Evolutionary conservation across 2,888 invertebrate genomes (phyloP).

Genomic region (Lochmaea capreae): DNA sequence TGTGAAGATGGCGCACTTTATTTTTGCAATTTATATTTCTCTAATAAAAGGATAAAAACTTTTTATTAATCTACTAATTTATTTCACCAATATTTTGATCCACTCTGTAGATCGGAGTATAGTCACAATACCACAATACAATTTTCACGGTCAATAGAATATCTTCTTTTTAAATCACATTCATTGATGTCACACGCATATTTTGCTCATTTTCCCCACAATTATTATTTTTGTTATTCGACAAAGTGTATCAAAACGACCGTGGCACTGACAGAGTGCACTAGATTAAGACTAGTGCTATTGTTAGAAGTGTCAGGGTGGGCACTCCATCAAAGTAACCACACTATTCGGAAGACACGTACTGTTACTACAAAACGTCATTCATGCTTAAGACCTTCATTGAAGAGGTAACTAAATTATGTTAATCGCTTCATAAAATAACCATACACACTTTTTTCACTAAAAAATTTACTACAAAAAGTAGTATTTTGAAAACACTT

Average conservation of each 20-base stretch:
- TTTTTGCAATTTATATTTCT: too few species aligned
- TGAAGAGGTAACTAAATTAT: constrained; percentile 33
- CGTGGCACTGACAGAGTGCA: constrained; percentile 62
- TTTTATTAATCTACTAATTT: background rate
- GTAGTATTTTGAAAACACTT: too few species aligned
- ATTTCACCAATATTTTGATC: background rate
- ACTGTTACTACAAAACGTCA: constrained; percentile 50
- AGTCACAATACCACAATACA: background rate
- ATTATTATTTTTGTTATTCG: constrained; percentile 46
- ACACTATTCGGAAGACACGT: constrained; percentile 45
- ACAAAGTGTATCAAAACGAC: constrained; percentile 46
- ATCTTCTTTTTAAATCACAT: constrained; percentile 13
- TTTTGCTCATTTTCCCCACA: constrained; percentile 38
- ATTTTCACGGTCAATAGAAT: constrained; percentile 11
- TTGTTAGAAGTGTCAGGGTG: constrained; percentile 61
- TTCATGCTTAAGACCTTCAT: constrained; percentile 50
- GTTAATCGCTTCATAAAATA: constrained; percentile 14
- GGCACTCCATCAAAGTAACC: constrained; percentile 62
- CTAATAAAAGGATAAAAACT: background rate
- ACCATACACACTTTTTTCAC: background rate
- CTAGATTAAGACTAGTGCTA: constrained; percentile 59
- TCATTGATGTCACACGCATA: constrained; percentile 37
- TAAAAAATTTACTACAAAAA: too few species aligned
- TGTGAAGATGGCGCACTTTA: too few species aligned
- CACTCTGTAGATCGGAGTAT: background rate